Conservation (phyloP, 2,888 invertebrate genomes). For the Gandaritis pyraliata region DNA sequence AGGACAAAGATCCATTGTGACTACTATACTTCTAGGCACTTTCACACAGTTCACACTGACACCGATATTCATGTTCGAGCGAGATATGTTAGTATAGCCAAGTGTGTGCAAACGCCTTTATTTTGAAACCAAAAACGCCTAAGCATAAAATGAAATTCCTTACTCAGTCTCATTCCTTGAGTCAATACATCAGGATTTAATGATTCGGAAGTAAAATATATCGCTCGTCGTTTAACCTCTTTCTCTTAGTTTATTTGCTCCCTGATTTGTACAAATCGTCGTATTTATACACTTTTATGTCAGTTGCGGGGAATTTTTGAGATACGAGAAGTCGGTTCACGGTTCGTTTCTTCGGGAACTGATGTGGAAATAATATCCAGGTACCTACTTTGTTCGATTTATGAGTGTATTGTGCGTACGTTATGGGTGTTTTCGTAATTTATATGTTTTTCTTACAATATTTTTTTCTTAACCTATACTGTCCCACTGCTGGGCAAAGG, state of each 20-base stretch:
- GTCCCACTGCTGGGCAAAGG: too few species aligned
- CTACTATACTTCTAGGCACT: too few species aligned
- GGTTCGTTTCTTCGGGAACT: conserved; percentile 20
- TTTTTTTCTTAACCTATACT: too few species aligned
- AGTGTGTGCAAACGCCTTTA: too few species aligned
- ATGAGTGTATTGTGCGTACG: conserved; percentile 9
- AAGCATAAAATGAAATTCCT: conserved; percentile 27
- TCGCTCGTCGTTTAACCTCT: conserved; percentile 61
- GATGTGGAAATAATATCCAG: conserved; percentile 25
- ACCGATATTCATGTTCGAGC: too few species aligned
- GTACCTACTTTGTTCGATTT: conserved; percentile 15
- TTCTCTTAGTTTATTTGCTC: conserved; percentile 63
- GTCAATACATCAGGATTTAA: conserved; percentile 71
- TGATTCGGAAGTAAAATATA: conserved; percentile 76
- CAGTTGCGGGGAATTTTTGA: conserved; percentile 31
- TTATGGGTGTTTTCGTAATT: neutral
- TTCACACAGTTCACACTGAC: too few species aligned
- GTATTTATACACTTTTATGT: conserved; percentile 46
- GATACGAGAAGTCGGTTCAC: conserved; percentile 26
- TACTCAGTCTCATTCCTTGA: conserved; percentile 48
- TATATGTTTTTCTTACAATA: neutral
- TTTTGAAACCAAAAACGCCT: neutral
- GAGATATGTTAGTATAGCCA: too few species aligned
- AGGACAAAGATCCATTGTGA: too few species aligned
- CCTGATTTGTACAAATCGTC: conserved; percentile 62